Evolutionary conservation across 2,113 vertebrate genomes (phyloP).

Genomic region (Poecile atricapillus): DNA sequence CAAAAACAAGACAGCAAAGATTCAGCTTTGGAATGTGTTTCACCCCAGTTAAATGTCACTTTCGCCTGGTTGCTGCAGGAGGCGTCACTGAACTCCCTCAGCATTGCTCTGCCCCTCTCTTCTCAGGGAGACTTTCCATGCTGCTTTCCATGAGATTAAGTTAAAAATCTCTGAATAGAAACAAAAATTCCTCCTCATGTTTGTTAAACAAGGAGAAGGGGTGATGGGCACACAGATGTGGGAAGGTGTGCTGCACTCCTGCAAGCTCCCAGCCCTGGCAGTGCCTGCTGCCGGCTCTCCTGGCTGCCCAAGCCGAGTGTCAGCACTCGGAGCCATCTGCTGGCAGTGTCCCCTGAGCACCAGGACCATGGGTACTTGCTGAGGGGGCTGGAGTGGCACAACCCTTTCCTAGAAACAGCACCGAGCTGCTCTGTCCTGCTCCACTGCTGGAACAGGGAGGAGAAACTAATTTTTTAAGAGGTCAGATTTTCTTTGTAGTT

Average conservation of each 20-base stretch:
- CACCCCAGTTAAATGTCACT: neutral
- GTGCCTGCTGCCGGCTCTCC: rapidly evolving
- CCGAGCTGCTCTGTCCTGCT: rapidly evolving
- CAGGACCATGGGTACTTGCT: rapidly evolving
- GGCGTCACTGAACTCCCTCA: rapidly evolving
- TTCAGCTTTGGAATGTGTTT: neutral
- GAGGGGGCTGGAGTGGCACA: neutral
- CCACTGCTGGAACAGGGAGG: neutral
- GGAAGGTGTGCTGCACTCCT: neutral
- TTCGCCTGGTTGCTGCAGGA: rapidly evolving
- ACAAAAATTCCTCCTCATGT: neutral
- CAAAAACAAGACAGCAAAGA: neutral
- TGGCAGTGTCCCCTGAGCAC: neutral
- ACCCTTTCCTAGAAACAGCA: neutral
- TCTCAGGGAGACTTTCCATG: neutral
- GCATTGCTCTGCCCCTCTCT: neutral
- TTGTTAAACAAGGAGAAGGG: neutral
- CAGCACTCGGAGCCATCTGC: rapidly evolving
- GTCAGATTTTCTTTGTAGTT: neutral
- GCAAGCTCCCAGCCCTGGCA: rapidly evolving
- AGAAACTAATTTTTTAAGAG: neutral
- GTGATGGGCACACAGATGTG: neutral
- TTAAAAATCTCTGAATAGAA: neutral
- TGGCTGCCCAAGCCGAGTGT: neutral
- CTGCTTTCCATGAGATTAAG: neutral